These are phyloP conservation scores for Eretmochelys imbricata DNA, from an alignment of 2,113 vertebrate genomes.

Conservation along the genomic window DNA sequence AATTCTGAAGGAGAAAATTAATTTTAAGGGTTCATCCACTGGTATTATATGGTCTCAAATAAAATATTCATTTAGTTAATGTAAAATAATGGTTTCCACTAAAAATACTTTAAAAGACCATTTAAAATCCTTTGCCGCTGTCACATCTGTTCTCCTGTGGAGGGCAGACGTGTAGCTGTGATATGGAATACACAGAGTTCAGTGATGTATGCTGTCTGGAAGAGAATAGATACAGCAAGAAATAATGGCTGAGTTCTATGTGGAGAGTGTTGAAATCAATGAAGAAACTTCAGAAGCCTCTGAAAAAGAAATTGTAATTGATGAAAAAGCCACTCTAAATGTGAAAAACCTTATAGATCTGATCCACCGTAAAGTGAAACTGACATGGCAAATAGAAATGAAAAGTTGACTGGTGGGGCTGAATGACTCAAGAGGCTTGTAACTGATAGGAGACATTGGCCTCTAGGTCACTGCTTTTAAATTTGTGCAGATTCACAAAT, in stretches of 20 bases:
- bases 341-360: not conserved
- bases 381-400: not conserved
- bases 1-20: not conserved
- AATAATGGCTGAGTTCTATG: not conserved
- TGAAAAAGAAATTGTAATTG: not conserved
- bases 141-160: not conserved
- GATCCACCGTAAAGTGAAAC: not conserved
- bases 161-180: not conserved
- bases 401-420: not conserved
- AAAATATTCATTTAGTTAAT: not conserved
- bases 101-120: not conserved
- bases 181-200: not conserved
- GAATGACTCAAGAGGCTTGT: not conserved
- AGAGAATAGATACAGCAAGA: not conserved
- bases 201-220: not conserved
- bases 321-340: not conserved
- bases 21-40: not conserved
- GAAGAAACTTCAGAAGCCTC: not conserved
- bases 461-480: not conserved
- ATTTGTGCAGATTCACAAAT: not conserved
- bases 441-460: not conserved
- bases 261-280: not conserved
- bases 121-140: accelerated
- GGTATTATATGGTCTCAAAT: not conserved
- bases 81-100: not conserved